Evolutionary conservation across 2,113 vertebrate genomes (phyloP).

Genomic region (Tichodroma muraria): DNA sequence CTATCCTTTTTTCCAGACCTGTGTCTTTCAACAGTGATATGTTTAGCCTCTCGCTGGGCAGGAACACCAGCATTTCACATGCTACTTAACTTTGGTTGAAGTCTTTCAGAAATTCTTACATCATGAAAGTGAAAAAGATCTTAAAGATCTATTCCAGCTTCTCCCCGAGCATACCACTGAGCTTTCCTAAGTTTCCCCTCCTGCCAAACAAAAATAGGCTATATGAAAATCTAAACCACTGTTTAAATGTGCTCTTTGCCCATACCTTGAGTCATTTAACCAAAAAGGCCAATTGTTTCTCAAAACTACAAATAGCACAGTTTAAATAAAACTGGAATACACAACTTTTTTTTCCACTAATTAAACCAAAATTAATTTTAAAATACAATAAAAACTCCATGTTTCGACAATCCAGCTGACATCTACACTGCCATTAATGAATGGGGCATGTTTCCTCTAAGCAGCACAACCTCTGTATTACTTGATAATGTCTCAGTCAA

Average conservation of each 20-base stretch:
- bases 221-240: neutral
- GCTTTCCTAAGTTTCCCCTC: neutral
- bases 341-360: neutral
- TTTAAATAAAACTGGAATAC: neutral
- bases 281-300: neutral
- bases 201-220: neutral
- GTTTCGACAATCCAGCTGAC: neutral
- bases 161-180: neutral
- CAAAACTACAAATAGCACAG: neutral
- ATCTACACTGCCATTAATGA: neutral
- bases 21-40: neutral
- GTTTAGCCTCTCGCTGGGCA: neutral
- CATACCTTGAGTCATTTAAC: neutral
- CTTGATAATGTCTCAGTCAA: neutral
- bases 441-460: neutral
- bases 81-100: neutral
- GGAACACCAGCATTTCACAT: neutral
- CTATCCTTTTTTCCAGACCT: neutral
- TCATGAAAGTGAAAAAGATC: neutral
- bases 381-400: neutral
- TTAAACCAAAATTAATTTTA: neutral
- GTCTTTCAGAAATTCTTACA: neutral
- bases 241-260: neutral
- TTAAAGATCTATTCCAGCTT: neutral
- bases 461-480: neutral